Evolutionary conservation across 2,113 vertebrate species (phyloP), one percentile per base, ranked within the genome.

Genomic region (Prietella phreatophila): DNA sequence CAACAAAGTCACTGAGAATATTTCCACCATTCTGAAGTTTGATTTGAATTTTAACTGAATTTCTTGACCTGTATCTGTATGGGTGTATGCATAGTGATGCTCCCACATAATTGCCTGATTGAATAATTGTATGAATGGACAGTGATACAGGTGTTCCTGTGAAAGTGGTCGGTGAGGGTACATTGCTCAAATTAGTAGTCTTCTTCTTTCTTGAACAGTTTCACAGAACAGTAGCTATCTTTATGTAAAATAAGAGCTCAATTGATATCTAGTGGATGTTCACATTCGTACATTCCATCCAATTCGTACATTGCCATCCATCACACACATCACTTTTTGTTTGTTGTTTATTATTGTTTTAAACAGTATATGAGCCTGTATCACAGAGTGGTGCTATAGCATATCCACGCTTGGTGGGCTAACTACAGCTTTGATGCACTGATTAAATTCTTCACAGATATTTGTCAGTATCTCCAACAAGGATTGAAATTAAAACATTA

Each of bases 401-500:
- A 27, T 47, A 71, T 39, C 33, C 69, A 39, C 6, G 7, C 33
- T 71, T 39, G 30, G 33, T 20, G 2, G 19, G 17, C 69, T 20
- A 73, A 73, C 17, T 73, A 19, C 33, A 39, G 65, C 15, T 71
- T 36, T 71, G 69, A 71, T 71, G 11, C 19, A 39, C 19, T 42
- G 19, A 5, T 30, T 3, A 25, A 42, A 75, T 11, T 75, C 9
- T 47, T 39, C 1, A 4, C 4, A 27, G 5, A 42, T n/a, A 25
- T 15, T n/a, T n/a, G n/a, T n/a, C 47, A 53, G 75, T 53, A 85
- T 36, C 60, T 65, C 17, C 78, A 80, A 75, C 71, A 80, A 75
- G 50, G 85, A 50, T 80, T 73, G 58, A 61, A 82, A 82, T 87
- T 78, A 60, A 87, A 78, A 53, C 11, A 82, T n/a, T n/a, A n/a